Percentiles rank a stretch among this genome's conserved stretches.
These are phyloP conservation scores for Oncopodura yosiiana DNA, from an alignment of 1,140 invertebrate species.

Conservation along the genomic window DNA sequence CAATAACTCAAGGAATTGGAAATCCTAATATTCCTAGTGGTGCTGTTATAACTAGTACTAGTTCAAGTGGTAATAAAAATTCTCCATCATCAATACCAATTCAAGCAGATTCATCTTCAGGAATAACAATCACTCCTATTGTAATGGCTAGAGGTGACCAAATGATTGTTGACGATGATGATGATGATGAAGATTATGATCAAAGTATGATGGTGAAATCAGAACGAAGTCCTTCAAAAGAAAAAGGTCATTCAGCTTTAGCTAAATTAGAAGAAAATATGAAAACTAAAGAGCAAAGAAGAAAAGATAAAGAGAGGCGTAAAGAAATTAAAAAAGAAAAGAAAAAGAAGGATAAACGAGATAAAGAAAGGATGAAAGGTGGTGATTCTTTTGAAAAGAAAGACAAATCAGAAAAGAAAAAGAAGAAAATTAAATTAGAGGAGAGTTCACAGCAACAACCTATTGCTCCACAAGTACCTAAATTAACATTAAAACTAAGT, in stretches of 20 bases:
- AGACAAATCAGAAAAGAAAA: conserved; percentile 49
- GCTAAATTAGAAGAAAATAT: conserved; percentile 34
- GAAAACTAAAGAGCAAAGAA: conserved; percentile 25
- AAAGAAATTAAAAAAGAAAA: conserved; percentile 46
- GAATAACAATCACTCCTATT: conserved; percentile 35
- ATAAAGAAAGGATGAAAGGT: conserved; percentile 48
- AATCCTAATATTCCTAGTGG: background rate
- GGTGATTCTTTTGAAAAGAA: conserved; percentile 47
- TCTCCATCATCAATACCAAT: conserved; percentile 7
- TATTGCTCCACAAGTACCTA: conserved; percentile 44
- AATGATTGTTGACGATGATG: background rate
- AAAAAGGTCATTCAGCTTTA: conserved; percentile 1
- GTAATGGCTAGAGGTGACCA: conserved; percentile 14
- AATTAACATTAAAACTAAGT: conserved; percentile 67
- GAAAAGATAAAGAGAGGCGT: conserved; percentile 48
- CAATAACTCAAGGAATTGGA: background rate
- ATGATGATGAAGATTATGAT: no score
- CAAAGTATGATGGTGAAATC: background rate
- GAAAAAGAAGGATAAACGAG: conserved; percentile 42
- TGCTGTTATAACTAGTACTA: background rate
- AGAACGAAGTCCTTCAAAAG: background rate
- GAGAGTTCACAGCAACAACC: conserved; percentile 38
- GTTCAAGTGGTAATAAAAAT: conserved; percentile 1
- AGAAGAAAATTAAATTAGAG: conserved; percentile 49
- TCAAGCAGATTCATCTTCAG: conserved; percentile 22